Evolutionary conservation across 2,888 invertebrate species (phyloP), one percentile per base, ranked within the genome.

Genomic region (Mimumesa dahlbomi): DNA sequence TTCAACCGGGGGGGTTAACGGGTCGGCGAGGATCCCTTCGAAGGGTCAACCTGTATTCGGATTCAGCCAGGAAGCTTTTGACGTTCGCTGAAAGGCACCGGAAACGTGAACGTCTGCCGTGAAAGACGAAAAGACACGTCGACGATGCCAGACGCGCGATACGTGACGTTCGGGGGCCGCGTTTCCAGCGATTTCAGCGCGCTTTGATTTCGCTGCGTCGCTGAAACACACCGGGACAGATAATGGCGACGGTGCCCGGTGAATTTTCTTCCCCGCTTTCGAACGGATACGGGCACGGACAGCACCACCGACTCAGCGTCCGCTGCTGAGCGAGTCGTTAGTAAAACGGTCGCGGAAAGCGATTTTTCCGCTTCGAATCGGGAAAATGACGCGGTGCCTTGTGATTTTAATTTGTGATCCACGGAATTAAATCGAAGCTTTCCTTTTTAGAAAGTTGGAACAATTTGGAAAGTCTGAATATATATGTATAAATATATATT

Each of bases 141-240:
- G n/a, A n/a, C n/a, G n/a, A n/a, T n/a, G n/a, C n/a, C n/a, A 29
- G 9, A 29, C 6, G 29, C 29, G 46, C 21, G 46, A 40, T 36
- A 70, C 62, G 54, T 70, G 75, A 66, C 48, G 42, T 19, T 14
- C 36, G 14, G 11, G 21, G n/a, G n/a, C n/a, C 6, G 18, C 45
- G 36, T 58, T 45, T 58, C 50, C 57, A 31, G n/a, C n/a, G n/a
- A 58, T 65, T 65, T 56, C 34, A 48, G 13, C 13, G 18, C 42
- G 11, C 38, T 57, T 62, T 65, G 58, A 75, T 66, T 70, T 58
- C 46, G 61, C 75, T 50, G 38, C 46, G 38, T 61, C 36, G 58
- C 43, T 48, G 45, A 56, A 63, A 69, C 45, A n/a, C n/a, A n/a
- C 63, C 19, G 5, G 14, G 36, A 40, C 43, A 6, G 59, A 64